Percentiles rank a stretch among this genome's conserved stretches.
Evolutionary conservation across 37 sponge, comb jelly and placozoan species (phyloP).

Genomic region (Geodia barretti): DNA sequence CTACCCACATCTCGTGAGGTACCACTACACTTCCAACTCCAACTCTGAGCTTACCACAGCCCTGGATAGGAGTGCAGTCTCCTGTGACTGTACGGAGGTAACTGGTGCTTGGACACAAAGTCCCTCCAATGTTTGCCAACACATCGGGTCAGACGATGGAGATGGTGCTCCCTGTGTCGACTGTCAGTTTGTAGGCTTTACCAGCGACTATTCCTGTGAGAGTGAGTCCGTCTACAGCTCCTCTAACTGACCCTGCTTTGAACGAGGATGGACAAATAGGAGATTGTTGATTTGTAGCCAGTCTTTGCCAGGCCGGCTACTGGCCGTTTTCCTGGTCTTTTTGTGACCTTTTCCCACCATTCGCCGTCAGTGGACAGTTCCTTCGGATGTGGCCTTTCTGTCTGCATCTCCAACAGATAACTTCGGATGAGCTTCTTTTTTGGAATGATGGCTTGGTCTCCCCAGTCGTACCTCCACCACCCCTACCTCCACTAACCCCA

Average conservation of each 20-base stretch:
- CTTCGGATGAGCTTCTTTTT: neutral
- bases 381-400: neutral
- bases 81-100: constrained; percentile 38
- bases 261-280: neutral
- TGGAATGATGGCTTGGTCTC: too few species aligned
- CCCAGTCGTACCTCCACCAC: neutral
- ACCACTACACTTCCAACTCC: constrained; percentile 6
- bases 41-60: constrained; percentile 2
- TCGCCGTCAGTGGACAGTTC: too few species aligned
- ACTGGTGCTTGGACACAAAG: too few species aligned
- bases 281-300: neutral
- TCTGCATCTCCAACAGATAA: neutral
- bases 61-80: constrained; percentile 10
- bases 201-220: constrained; percentile 26
- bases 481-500: neutral
- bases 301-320: constrained; percentile 30
- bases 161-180: constrained; percentile 40
- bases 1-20: constrained; percentile 27
- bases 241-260: constrained; percentile 25
- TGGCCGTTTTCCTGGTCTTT: constrained; percentile 3
- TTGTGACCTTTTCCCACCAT: too few species aligned
- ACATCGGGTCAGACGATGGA: constrained; percentile 23
- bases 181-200: constrained; percentile 6
- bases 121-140: too few species aligned
- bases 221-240: constrained; percentile 16